phyloP scores from a whole-genome alignment of 2,888 invertebrate species.

The Xanthostigma xanthostigma region DNA sequence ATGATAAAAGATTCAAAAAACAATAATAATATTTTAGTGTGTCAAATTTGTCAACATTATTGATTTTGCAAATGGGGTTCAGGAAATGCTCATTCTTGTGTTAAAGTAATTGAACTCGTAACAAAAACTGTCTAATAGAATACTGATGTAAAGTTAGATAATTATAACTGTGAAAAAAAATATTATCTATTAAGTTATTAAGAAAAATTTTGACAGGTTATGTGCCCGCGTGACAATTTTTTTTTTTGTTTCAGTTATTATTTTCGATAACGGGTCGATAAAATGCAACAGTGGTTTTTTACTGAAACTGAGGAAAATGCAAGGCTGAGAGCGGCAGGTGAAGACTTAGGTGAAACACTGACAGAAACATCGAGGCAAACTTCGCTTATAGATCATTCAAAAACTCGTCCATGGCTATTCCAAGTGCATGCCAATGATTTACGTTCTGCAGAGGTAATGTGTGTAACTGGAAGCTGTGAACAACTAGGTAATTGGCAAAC shows the following conservation, averaged over 20 bases:
- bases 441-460: constrained; percentile 45
- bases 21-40: too few relatives aligned
- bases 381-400: not conserved
- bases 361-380: constrained; percentile 5
- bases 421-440: constrained; percentile 36
- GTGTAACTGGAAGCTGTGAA: constrained; percentile 50
- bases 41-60: too few relatives aligned
- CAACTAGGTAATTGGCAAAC: constrained; percentile 60
- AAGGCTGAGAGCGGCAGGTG: constrained; percentile 23
- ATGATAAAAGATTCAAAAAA: too few relatives aligned
- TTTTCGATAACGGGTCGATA: constrained; percentile 9
- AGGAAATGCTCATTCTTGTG: too few relatives aligned
- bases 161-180: too few relatives aligned
- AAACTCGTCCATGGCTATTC: constrained; percentile 30
- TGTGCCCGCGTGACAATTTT: not conserved
- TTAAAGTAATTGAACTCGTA: too few relatives aligned
- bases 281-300: constrained; percentile 53
- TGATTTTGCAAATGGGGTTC: too few relatives aligned
- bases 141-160: too few relatives aligned
- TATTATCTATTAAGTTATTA: too few relatives aligned
- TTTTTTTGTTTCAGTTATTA: not conserved
- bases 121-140: too few relatives aligned
- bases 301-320: constrained; percentile 35
- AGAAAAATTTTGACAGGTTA: not conserved
- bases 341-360: constrained; percentile 5